Evolutionary conservation across 2,113 vertebrate genomes (phyloP), one percentile per base, ranked within the genome.

Genomic region (Rhinichthys klamathensis): DNA sequence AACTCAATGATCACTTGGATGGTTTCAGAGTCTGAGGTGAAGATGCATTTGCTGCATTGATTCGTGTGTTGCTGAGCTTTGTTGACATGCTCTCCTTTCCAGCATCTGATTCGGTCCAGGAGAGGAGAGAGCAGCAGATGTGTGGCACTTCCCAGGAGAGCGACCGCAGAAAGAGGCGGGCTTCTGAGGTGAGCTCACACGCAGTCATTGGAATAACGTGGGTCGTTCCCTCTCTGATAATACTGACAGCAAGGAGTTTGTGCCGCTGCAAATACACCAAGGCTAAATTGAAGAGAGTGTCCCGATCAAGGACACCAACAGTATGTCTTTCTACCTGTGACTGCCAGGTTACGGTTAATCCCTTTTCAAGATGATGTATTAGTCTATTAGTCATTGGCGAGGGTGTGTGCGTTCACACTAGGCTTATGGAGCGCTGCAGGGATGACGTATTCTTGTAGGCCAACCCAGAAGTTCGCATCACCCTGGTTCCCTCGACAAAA

Each of bases 71-170:
- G 25, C 61, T 67, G 61, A 67, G 44, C 27, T 27, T 13, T 72
- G 65, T 30, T 72, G 85, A 69, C 80, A 27, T 54, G 30, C 44
- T 58, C 10, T 80, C 25, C 23, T 69, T 61, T 60, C 35, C 80
- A 70, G 79, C 21, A 30, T 76, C 77, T 96, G 96, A 90, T 90
- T 75, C 87, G 1, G 91, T 92, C 86, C 85, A 90, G 72, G 96
- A 96, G 91, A 95, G 95, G 80, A 96, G 95, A 79, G 81, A 89
- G 32, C 93, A 85, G 44, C 92, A 92, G 87, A 89, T 91, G n/a
- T 88, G 80, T 67, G 88, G 90, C 18, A 60, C 80, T 23, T 91
- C 90, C 77, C 87, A 91, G 51, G 90, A 92, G 4, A 90, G 89
- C 80, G 86, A 91, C 89, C 89, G 90, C 73, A 95, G 96, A 91